Evolutionary conservation across 1,140 invertebrate species (phyloP), one percentile per base, ranked within the genome.

Genomic region (Listronotus oregonensis): DNA sequence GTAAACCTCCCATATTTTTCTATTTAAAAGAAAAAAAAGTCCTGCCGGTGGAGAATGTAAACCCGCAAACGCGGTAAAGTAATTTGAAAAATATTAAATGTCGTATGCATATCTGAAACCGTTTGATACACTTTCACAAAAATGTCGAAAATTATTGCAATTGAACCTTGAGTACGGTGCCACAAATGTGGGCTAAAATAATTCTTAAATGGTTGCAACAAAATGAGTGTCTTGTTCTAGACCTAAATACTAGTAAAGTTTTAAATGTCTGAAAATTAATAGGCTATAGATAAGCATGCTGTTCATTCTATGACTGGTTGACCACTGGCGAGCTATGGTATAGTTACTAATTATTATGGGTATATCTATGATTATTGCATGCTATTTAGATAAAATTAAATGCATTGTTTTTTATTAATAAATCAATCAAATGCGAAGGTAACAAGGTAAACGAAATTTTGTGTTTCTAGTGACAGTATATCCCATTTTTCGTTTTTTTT

Each of bases 121-220:
- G 60, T 64, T 64, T 64, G 62, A 57, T 64, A 64, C 40, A 64
- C 62, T 64, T 64, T 64, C 62, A 64, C 62, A 64, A 64, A 64
- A 64, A 64, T 64, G 62, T 64, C 62, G 51, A 64, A 64, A 64
- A 64, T 64, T 64, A 56, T 57, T 64, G 62, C 62, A 64, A 64
- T 57, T 52, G 52, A 50, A 57, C 62, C 62, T 64, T 64, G 62
- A 64, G 52, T 42, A 12, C 17, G 43, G 60, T 55, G 60, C 39
- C 43, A 31, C 52, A 64, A 56, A 64, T 64, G 62, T 57, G 62
- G 62, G 62, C 62, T 64, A 64, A 64, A 64, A 55, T 49, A 31
- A 64, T 64, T 64, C 62, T 32, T 37, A 61, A 61, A 61, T 37
- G 31, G 54, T 42, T 49, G 44, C 62, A 64, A 64, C 21, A 56